A percentile compares a stretch with the other conserved stretches of the same genome.
These are phyloP conservation scores for Epistrophella euchroma DNA, from an alignment of 2,888 invertebrate genomes.

Conservation along the genomic window DNA sequence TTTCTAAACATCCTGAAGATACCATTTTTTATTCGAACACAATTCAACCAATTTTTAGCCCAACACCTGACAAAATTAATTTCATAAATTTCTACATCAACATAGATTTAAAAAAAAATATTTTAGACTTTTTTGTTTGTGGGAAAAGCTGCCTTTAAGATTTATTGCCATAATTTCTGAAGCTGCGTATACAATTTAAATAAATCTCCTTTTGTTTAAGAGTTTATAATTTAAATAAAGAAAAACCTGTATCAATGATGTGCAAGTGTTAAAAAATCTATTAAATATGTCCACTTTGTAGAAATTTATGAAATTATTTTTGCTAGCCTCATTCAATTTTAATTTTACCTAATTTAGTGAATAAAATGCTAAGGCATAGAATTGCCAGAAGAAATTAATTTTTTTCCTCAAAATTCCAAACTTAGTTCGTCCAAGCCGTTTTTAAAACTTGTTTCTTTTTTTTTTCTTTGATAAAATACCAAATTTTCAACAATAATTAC, in stretches of 20 bases:
- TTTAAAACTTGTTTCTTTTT: slow-evolving; percentile 20
- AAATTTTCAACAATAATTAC: slow-evolving; percentile 64
- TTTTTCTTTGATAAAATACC: slow-evolving; percentile 54
- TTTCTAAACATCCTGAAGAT: slow-evolving; percentile 45
- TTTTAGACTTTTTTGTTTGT: background rate
- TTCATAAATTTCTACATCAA: slow-evolving; percentile 64
- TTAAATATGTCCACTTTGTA: background rate
- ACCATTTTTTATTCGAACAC: slow-evolving; percentile 53
- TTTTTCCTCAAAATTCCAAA: slow-evolving; percentile 37
- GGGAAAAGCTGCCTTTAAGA: too few species aligned
- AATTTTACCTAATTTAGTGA: slow-evolving; percentile 53
- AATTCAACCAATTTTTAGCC: slow-evolving; percentile 74
- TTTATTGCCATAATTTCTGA: too few species aligned
- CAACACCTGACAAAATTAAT: slow-evolving; percentile 83
- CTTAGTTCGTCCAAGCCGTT: slow-evolving; percentile 8
- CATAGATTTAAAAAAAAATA: too few species aligned
- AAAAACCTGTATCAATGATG: background rate
- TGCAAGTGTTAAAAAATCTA: too few species aligned
- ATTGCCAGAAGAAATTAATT: slow-evolving; percentile 23
- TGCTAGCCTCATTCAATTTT: slow-evolving; percentile 81
- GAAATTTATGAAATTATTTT: slow-evolving; percentile 79
- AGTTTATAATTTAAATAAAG: background rate
- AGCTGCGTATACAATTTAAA: background rate
- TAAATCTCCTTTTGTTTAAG: slow-evolving; percentile 30
- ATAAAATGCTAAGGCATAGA: slow-evolving; percentile 29